Evolutionary conservation across 37 sponge, comb jelly and placozoan species (phyloP), one percentile per base, ranked within the genome.

Genomic region (Eunapius fragilis): DNA sequence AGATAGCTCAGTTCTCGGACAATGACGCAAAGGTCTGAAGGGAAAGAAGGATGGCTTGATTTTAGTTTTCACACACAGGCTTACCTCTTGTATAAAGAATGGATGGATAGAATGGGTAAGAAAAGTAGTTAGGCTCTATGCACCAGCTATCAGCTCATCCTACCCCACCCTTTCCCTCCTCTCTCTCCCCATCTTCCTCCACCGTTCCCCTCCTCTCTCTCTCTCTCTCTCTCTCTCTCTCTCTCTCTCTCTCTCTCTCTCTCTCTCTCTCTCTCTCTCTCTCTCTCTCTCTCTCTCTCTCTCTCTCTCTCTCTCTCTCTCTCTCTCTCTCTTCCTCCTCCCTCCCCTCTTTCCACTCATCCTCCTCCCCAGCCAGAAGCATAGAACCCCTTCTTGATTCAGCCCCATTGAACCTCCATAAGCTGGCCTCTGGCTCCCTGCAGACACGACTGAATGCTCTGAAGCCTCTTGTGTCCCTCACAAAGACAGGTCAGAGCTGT

Each of bases 1-100:
- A 98, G 86, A 96, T 98, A 45, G 92, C 92, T 0, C 72, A 98
- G 89, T 98, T 98, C 83, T 97, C 97, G 28, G 26, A 17, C 23
- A 76, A 76, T 68, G 99, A 98, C 82, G 97, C 99, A 33, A 85
- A 91, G 85, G 92, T 92, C n/a, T n/a, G n/a, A n/a, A n/a, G n/a
- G n/a, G n/a, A n/a, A n/a, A n/a, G n/a, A n/a, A n/a, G n/a, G n/a
- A n/a, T n/a, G n/a, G n/a, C n/a, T n/a, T n/a, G n/a, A n/a, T n/a
- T n/a, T n/a, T n/a, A n/a, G 9, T 78, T 1, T 45, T 2, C 38
- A 2, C 50, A 17, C 75, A 10, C 33, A 92, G 92, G 82, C 27
- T 3, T 94, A 86, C 83, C 69, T 68, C 31, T 34, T 79, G 31
- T 94, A 94, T 31, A 88, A 91, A 78, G 47, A 78, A 13, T 94